Base-by-base conservation (phyloP, 2,113 vertebrate genomes). In the Oryzias woworae region DNA sequence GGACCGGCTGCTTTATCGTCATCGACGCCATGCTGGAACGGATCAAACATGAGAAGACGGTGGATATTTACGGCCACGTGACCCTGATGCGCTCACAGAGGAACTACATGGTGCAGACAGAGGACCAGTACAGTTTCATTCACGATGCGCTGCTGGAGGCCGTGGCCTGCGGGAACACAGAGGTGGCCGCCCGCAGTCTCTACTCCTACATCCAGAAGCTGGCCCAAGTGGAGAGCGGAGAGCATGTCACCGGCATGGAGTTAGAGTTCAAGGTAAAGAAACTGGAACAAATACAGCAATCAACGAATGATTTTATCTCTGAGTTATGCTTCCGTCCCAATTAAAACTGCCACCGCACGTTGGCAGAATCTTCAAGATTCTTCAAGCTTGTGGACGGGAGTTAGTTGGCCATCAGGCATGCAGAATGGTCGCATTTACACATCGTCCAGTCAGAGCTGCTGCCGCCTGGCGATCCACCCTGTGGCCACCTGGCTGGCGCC, bases 121-220 rank as follows among this genome's bases (percentile, higher is more conserved):
- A 98, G 72, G 97, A 98, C 85, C 97, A 99, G 92, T 99, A 98
- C 92, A 97, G 96, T 92, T 99, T 98, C 87, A 98, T 98, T 68
- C 97, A 99, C 3, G 97, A 98, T 26, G 95, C 97, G 0, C 91
- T 99, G 92, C 94, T 98, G 20, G 97, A 99, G 88, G 97, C 97
- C 0, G 97, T 98, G 10, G 95, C 96, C 77, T 98, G 96, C 0
- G 97, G 97, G 57, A 97, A 95, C 93, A 99, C 97, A 0, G 97
- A 99, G 81, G 96, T 98, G 46, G 95, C 96, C 0, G 97, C 97
- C 0, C 91, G 97, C 52, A 97, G 95, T 73, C 94, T 98, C 52
- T 98, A 97, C 75, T 93, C 93, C 58, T 98, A 99, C 90, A 97
- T 99, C 80, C 97, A 98, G 91, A 98, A 97, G 58, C 91, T 98